Evolutionary conservation across 2,797 vertebrate genomes (phyloP).

Genomic region (Epinephelus malabaricus): DNA sequence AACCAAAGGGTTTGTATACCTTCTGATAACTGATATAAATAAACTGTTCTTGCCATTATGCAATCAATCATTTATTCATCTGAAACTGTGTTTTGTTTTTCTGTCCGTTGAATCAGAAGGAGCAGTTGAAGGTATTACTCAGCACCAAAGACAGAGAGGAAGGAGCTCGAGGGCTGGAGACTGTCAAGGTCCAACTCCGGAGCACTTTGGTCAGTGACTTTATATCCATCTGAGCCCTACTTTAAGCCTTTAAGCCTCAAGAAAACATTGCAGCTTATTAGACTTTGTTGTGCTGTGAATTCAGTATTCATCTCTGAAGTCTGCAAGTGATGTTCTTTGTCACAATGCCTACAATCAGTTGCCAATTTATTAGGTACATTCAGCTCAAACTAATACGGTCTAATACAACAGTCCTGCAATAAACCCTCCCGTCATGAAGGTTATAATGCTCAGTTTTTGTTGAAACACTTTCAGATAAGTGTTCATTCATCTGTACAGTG

Average conservation of each 20-base stretch:
- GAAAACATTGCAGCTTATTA: neutral
- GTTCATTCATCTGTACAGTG: too few species aligned
- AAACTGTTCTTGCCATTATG: neutral
- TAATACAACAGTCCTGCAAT: neutral
- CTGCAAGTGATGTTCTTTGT: too few species aligned
- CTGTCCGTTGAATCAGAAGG: slow-evolving; percentile 85
- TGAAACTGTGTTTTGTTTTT: neutral
- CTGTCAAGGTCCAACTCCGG: slow-evolving; percentile 92
- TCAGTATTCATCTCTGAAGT: too few species aligned
- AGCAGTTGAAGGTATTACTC: slow-evolving; percentile 90
- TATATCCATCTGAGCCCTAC: neutral
- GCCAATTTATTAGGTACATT: neutral
- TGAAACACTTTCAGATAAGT: too few species aligned
- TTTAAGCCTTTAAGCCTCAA: neutral
- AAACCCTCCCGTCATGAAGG: neutral
- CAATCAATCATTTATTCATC: neutral
- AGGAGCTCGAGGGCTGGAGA: slow-evolving; percentile 88
- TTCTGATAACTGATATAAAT: neutral
- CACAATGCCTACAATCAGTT: neutral
- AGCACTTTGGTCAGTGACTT: slow-evolving; percentile 90
- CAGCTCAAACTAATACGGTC: neutral
- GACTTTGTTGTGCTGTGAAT: too few species aligned
- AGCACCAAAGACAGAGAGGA: slow-evolving; percentile 92
- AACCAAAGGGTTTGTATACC: neutral
- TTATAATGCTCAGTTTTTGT: neutral